Evolutionary conservation across 2,797 vertebrate species (phyloP).

Genomic region (Sebastiscus albofasciatus): DNA sequence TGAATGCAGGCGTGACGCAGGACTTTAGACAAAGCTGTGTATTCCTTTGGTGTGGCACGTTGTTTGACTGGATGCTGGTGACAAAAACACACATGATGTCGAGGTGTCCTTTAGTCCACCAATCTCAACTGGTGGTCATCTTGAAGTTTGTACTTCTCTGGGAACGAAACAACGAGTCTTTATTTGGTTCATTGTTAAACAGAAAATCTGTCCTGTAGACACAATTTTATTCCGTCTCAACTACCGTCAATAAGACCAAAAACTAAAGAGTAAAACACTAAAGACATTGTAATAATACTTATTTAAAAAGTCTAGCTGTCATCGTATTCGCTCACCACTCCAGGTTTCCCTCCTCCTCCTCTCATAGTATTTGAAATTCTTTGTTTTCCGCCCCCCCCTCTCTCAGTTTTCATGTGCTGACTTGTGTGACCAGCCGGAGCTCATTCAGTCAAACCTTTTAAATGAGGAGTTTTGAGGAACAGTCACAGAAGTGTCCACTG

Average conservation of each 20-base stretch:
- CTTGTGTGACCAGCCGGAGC: background rate
- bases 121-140: background rate
- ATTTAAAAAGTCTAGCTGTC: background rate
- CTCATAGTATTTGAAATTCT: background rate
- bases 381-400: background rate
- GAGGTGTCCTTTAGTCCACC: background rate
- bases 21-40: background rate
- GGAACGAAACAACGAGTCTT: background rate
- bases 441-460: constrained; percentile 3
- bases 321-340: background rate
- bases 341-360: background rate
- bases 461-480: background rate
- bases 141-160: background rate
- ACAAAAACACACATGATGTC: background rate
- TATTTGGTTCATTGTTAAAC: background rate
- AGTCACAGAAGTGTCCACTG: background rate
- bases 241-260: background rate
- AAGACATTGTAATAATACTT: background rate
- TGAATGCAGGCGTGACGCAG: constrained; percentile 9
- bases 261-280: background rate
- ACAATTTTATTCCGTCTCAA: background rate
- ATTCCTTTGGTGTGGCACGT: constrained; percentile 9
- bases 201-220: background rate
- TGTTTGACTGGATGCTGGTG: background rate
- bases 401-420: constrained; percentile 14